phyloP scores from a whole-genome alignment of 2,113 vertebrate genomes.

The Tauraco erythrolophus region DNA sequence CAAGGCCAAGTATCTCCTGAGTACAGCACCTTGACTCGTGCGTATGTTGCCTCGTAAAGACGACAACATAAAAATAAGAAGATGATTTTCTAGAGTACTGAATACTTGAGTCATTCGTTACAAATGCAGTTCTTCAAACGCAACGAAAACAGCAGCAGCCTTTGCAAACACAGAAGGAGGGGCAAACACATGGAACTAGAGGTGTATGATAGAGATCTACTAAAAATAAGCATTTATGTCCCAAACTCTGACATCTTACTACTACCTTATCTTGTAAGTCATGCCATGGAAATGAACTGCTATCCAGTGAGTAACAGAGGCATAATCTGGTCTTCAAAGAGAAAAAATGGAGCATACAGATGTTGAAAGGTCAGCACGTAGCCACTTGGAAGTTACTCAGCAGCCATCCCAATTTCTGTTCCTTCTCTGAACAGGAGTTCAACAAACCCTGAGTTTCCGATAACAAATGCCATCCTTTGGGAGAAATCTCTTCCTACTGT shows the following conservation, averaged over 20 bases:
- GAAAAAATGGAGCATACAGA: background rate
- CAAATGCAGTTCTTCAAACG: background rate
- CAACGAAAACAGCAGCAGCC: background rate
- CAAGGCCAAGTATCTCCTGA: background rate
- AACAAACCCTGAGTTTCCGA: background rate
- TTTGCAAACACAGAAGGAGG: background rate
- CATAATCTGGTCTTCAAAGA: background rate
- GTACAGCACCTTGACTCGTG: background rate
- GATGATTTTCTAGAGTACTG: background rate
- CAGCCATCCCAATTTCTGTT: background rate
- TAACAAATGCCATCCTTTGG: constrained; percentile 28
- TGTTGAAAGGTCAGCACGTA: background rate
- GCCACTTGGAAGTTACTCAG: background rate
- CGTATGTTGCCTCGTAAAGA: background rate
- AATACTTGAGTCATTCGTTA: background rate
- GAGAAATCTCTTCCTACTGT: constrained; percentile 33
- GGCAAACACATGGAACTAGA: background rate
- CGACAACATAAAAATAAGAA: background rate
- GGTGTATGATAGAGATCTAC: background rate
- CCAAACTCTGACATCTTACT: background rate
- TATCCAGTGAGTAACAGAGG: background rate
- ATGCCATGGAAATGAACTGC: accelerated
- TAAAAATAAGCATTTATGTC: background rate
- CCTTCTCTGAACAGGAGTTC: constrained; percentile 21
- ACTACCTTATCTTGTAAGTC: background rate